Conservation (phyloP, 2,113 vertebrate species). For the Etheostoma cragini region DNA sequence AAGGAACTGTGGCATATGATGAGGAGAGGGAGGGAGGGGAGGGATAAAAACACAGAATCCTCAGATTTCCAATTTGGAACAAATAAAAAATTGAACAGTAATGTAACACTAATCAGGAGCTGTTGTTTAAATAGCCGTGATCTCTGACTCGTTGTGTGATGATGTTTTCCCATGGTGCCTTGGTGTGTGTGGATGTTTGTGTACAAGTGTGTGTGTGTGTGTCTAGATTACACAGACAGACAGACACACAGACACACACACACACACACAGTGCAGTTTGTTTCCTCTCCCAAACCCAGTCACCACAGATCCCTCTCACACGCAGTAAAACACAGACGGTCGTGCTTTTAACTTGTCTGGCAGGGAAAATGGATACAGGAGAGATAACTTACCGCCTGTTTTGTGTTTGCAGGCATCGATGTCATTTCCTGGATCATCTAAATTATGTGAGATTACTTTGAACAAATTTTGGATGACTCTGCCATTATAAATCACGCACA, state of each 20-base stretch:
- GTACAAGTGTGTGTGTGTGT: conserved; percentile 53
- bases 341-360: conserved; percentile 21
- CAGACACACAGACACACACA: too few relatives aligned
- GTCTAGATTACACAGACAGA: conserved; percentile 27
- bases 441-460: conserved; percentile 31
- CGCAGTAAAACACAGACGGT: conserved; percentile 27
- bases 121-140: conserved; percentile 81
- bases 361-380: neutral
- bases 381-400: conserved; percentile 27
- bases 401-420: conserved; percentile 13
- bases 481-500: conserved; percentile 27
- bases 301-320: conserved; percentile 26
- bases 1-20: conserved; percentile 48
- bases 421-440: conserved; percentile 52
- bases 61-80: conserved; percentile 80
- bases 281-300: conserved; percentile 56
- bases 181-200: conserved; percentile 58
- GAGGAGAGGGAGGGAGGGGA: neutral
- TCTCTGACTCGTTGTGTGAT: conserved; percentile 71
- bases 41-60: conserved; percentile 36
- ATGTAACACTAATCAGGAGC: conserved; percentile 82
- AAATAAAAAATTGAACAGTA: conserved; percentile 85
- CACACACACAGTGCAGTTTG: conserved; percentile 20
- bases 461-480: conserved; percentile 46
- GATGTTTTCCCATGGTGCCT: conserved; percentile 52